These are phyloP conservation scores for Dasyornis broadbenti DNA, from an alignment of 2,113 vertebrate species.

Conservation along the genomic window DNA sequence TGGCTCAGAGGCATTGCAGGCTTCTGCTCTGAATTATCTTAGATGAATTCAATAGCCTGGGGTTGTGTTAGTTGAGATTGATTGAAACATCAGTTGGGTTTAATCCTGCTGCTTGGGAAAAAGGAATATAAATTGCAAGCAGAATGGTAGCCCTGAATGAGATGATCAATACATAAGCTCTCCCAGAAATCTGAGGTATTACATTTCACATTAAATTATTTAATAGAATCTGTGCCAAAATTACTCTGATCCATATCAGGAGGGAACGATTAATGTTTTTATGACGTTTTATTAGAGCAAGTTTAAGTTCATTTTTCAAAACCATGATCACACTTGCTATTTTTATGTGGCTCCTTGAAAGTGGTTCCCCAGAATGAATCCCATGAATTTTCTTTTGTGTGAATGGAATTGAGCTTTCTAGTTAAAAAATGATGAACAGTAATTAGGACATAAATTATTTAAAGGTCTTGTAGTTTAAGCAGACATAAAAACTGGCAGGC, in stretches of 20 bases:
- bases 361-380: constrained; percentile 10
- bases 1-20: neutral
- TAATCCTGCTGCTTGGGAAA: constrained; percentile 24
- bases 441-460: constrained; percentile 78
- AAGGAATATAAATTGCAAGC: constrained; percentile 13
- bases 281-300: constrained; percentile 9
- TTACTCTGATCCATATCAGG: neutral
- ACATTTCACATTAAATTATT: constrained; percentile 9
- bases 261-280: neutral
- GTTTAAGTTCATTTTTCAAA: constrained; percentile 32
- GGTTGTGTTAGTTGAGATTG: neutral
- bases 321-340: neutral
- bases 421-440: constrained; percentile 71
- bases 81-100: constrained; percentile 46
- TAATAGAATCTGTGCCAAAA: constrained; percentile 15
- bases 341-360: constrained; percentile 41
- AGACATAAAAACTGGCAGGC: constrained; percentile 50
- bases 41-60: neutral
- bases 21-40: neutral
- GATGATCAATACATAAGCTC: constrained; percentile 9
- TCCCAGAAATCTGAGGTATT: constrained; percentile 7
- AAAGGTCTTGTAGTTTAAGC: constrained; percentile 45
- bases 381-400: constrained; percentile 18
- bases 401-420: constrained; percentile 56
- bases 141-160: neutral